Conservation (phyloP, 2,888 invertebrate species). For the Ellobium chinense region DNA sequence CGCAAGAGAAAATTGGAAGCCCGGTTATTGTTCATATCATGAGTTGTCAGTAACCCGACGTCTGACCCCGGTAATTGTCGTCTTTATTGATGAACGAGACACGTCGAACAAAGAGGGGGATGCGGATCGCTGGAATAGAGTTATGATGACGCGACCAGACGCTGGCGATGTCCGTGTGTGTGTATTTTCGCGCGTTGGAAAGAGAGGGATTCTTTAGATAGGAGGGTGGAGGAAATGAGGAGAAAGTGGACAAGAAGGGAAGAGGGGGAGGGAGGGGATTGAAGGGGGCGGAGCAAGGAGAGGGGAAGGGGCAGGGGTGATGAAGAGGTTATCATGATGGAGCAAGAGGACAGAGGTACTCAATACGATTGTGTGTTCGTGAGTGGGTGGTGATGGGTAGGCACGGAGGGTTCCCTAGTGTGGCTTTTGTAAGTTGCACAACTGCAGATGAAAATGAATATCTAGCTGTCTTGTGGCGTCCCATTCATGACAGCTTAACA, state of each 20-base stretch:
- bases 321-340: no score
- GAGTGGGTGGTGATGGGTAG: no score
- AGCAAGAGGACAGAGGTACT: background rate
- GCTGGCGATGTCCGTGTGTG: background rate
- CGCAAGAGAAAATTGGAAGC: slow-evolving; percentile 37
- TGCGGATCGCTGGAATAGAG: background rate
- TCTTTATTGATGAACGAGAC: slow-evolving; percentile 15
- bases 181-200: background rate
- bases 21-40: slow-evolving; percentile 27
- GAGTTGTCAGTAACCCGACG: slow-evolving; percentile 12
- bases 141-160: slow-evolving; percentile 12
- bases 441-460: no score
- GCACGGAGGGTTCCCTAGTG: no score
- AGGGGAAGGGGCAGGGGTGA: background rate
- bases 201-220: background rate
- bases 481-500: no score
- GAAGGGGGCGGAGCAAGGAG: background rate
- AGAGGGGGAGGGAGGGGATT: background rate
- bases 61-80: slow-evolving; percentile 33
- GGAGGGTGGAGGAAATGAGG: background rate
- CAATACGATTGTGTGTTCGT: no score
- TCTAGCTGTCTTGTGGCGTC: no score
- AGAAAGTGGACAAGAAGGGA: background rate
- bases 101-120: slow-evolving; percentile 5
- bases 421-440: no score